Percentiles rank a stretch among this genome's conserved stretches.
These are phyloP conservation scores for Drosophila barbarae DNA, from an alignment of 2,888 invertebrate genomes.

Conservation along the genomic window DNA sequence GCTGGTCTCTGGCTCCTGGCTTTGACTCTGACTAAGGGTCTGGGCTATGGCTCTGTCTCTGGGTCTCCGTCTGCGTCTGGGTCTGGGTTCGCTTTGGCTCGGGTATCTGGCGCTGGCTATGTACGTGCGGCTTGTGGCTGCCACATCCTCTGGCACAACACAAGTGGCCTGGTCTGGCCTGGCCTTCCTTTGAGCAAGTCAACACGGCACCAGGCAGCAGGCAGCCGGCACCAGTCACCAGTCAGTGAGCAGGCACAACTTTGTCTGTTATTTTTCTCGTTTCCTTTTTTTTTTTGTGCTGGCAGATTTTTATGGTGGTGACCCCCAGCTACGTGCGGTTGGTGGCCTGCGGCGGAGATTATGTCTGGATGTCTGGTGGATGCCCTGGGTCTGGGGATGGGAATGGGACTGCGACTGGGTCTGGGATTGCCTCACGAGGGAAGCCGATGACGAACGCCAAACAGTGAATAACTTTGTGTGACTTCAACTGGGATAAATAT, in stretches of 20 bases:
- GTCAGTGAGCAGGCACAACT: constrained; percentile 32
- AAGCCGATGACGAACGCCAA: constrained; percentile 24
- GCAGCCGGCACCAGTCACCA: constrained; percentile 13
- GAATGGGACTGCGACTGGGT: constrained; percentile 18
- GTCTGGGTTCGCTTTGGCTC: constrained; percentile 27
- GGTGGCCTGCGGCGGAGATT: constrained; percentile 39
- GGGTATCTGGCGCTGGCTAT: constrained; percentile 50
- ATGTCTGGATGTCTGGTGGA: constrained; percentile 28
- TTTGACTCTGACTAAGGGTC: constrained; percentile 19
- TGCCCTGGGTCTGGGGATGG: constrained; percentile 19
- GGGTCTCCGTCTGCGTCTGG: constrained; percentile 10
- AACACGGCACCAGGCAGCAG: constrained; percentile 14
- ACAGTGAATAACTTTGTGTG: constrained; percentile 1
- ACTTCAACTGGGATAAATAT: neutral
- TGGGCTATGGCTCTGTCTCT: constrained; percentile 9
- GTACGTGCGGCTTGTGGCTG: constrained; percentile 63
- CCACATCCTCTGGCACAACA: constrained; percentile 33
- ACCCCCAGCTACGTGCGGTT: constrained; percentile 43
- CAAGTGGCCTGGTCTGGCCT: constrained; percentile 24
- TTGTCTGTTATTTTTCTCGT: constrained; percentile 30
- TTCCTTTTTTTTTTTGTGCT: constrained; percentile 9
- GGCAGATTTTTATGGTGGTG: constrained; percentile 38
- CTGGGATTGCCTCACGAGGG: constrained; percentile 31
- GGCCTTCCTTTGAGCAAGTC: constrained; percentile 36
- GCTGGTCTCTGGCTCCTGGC: constrained; percentile 23